These are phyloP conservation scores for Drosophila nigromelanica DNA, from an alignment of 1,140 invertebrate species.

Conservation along the genomic window DNA sequence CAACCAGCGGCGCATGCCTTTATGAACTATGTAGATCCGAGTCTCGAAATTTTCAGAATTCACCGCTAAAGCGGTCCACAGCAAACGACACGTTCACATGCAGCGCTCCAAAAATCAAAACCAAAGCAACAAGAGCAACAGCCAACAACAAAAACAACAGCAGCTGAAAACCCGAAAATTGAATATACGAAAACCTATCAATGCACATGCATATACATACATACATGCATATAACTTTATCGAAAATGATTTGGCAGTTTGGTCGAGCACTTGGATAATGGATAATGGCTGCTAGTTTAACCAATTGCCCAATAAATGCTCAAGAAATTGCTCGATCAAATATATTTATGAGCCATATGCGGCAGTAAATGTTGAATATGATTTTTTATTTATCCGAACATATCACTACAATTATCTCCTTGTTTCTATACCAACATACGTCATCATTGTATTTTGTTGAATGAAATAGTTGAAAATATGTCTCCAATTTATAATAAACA, in stretches of 20 bases:
- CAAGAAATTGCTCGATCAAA: background rate
- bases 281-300: conserved; percentile 23
- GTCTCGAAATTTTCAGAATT: conserved; percentile 38
- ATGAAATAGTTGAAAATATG: too few relatives aligned
- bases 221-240: conserved; percentile 17
- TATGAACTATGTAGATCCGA: conserved; percentile 60
- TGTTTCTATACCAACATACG: too few relatives aligned
- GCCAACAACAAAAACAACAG: conserved; percentile 11
- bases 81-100: conserved; percentile 42
- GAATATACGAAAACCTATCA: conserved; percentile 18
- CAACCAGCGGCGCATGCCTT: conserved; percentile 50
- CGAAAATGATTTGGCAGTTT: conserved; percentile 20
- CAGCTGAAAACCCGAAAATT: conserved; percentile 3
- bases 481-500: too few relatives aligned
- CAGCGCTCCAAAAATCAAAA: background rate
- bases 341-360: background rate
- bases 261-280: conserved; percentile 13
- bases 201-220: conserved; percentile 15
- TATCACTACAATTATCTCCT: too few relatives aligned
- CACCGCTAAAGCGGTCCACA: conserved; percentile 11
- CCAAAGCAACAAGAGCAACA: conserved; percentile 16
- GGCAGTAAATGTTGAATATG: background rate
- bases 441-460: too few relatives aligned
- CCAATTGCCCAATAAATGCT: conserved; percentile 13
- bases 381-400: too few relatives aligned